Conservation (phyloP, 1,140 invertebrate genomes). For the Rhyacophila brunnea region DNA sequence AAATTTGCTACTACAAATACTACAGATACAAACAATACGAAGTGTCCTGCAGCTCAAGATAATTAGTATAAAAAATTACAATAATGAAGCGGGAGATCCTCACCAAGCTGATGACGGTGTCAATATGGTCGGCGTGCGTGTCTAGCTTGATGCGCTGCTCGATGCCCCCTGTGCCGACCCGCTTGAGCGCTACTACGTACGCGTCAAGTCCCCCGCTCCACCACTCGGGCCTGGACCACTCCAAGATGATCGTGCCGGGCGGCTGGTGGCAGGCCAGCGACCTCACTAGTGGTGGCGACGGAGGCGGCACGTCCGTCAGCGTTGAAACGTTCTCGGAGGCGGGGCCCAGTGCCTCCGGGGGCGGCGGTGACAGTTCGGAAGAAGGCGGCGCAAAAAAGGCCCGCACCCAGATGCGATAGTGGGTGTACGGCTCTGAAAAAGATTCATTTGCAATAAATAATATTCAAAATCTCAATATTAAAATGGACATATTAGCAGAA, state of each 20-base stretch:
- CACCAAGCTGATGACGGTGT: conserved; percentile 49
- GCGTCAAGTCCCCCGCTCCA: conserved; percentile 76
- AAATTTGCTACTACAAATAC: too few species aligned
- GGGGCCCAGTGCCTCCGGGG: conserved; percentile 40
- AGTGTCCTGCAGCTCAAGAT: too few species aligned
- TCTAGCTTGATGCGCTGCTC: conserved; percentile 30
- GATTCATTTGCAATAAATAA: too few species aligned
- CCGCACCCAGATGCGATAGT: conserved; percentile 84
- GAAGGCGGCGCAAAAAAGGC: conserved; percentile 54
- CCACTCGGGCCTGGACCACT: conserved; percentile 74
- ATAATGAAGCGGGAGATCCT: too few species aligned
- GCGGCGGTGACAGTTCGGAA: conserved; percentile 39
- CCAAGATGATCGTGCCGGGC: conserved; percentile 70
- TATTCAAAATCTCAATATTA: too few species aligned
- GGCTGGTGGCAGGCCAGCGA: conserved; percentile 75
- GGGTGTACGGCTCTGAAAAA: conserved; percentile 72
- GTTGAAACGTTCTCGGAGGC: conserved; percentile 69
- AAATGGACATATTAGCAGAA: too few species aligned
- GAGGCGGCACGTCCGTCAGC: conserved; percentile 78
- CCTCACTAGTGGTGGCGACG: conserved; percentile 73
- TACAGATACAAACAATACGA: too few species aligned
- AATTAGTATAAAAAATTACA: too few species aligned
- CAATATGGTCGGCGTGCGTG: conserved; percentile 45
- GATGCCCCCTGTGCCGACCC: conserved; percentile 40
- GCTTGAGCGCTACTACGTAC: conserved; percentile 68